A percentile compares a stretch with the other conserved stretches of the same genome.
phyloP scores from a whole-genome alignment of 2,797 vertebrate genomes.

The Caiman crocodilus region DNA sequence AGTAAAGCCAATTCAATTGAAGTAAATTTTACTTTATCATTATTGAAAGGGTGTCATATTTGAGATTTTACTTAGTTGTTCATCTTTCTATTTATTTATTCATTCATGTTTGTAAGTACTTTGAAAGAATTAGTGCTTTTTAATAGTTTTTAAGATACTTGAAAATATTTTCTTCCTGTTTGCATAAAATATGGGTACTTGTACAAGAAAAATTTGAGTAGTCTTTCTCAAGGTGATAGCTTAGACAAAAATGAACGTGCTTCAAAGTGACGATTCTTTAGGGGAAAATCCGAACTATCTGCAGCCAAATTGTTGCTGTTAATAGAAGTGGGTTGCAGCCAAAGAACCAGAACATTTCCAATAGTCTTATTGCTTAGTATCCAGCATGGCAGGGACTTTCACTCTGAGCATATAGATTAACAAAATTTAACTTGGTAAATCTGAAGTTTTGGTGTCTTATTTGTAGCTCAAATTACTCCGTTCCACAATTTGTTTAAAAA shows the following conservation, averaged over 20 bases:
- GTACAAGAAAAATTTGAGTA: constrained; percentile 62
- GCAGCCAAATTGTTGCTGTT: constrained; percentile 29
- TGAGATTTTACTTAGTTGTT: constrained; percentile 63
- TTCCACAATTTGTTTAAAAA: constrained; percentile 56
- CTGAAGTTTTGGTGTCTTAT: constrained; percentile 54
- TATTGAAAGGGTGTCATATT: constrained; percentile 72
- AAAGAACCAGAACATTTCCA: constrained; percentile 43
- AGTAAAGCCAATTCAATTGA: constrained; percentile 53
- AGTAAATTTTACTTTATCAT: constrained; percentile 63
- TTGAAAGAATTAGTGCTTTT: constrained; percentile 66
- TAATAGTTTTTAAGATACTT: constrained; percentile 70
- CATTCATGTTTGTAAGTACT: constrained; percentile 74
- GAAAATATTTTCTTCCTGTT: constrained; percentile 70
- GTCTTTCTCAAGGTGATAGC: constrained; percentile 60
- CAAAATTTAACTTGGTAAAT: constrained; percentile 34
- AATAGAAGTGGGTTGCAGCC: constrained; percentile 56
- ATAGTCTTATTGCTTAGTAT: constrained; percentile 47
- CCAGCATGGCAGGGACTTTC: constrained; percentile 47
- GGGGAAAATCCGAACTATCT: constrained; percentile 43
- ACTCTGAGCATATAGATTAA: background rate
- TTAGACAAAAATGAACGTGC: constrained; percentile 51
- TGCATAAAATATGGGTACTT: constrained; percentile 73
- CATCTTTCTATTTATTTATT: constrained; percentile 81
- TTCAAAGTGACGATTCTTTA: constrained; percentile 67
- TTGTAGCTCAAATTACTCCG: constrained; percentile 52